Evolutionary conservation across 2,888 invertebrate species (phyloP), one percentile per base, ranked within the genome.

Genomic region (Meloe dianella): DNA sequence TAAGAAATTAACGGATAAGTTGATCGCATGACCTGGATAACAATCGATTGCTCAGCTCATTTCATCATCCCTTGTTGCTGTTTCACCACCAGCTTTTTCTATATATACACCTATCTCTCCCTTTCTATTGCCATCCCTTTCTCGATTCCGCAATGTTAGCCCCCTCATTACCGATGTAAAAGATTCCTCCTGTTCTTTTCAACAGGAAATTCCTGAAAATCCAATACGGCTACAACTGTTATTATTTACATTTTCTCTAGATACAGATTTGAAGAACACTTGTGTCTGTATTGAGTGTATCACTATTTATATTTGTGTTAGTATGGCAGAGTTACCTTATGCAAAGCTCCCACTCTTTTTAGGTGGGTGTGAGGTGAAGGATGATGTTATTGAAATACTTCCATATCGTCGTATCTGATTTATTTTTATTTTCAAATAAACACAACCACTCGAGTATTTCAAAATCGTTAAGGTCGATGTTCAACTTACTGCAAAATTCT

Each of bases 391-490:
- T 79, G 78, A 78, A 77, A 79, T 79, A 76, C 77, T 73, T 78
- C 74, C 76, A 74, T 75, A 76, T 75, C 73, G 67, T 74, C 73
- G 67, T 74, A 76, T 76, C 76, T 76, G 79, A 79, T 79, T 79
- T 79, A 78, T 79, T 79, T 47, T 79, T 77, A 77, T 78, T 77
- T 79, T 77, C 77, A 79, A 73, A 75, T 72, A 72, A 76, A 75
- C 75, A 73, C 10, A 41, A 73, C 70, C 74, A 75, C 76, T 78
- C 69, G 71, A 77, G 75, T 73, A 73, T 73, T 72, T 74, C 73
- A 72, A 73, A 76, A 41, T 75, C 74, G 74, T 71, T 20, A 20
- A n/a, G 47, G 20, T 47, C 9, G 47, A 47, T 47, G 47, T 20
- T 47, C 47, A 47, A 47, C 20, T 47, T 35, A 12, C 47, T 22